Evolutionary conservation across 2,797 vertebrate species (phyloP), one percentile per base, ranked within the genome.

Genomic region (Schizopygopsis malacanthus): DNA sequence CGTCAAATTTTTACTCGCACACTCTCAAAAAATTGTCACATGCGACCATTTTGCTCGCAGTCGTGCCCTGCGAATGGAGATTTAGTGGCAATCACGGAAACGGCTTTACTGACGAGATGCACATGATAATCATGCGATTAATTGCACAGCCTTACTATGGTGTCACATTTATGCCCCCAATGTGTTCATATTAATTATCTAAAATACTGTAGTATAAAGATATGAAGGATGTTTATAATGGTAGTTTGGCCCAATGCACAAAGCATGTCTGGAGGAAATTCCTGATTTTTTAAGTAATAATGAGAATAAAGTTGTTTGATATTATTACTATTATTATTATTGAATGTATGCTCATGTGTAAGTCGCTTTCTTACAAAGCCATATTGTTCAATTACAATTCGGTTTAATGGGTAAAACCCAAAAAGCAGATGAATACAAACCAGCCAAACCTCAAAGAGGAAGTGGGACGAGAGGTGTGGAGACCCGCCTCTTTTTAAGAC

Each of bases 391-490:
- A 67, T 84, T 67, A 18, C 12, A 39, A 43, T 28, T 50, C 0
- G 3, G 43, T 85, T 80, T 43, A 52, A 43, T 45, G 15, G 41
- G 45, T 65, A 73, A 67, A 70, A 81, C 22, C 79, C 43, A 39
- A 50, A 16, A 71, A 33, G n/a, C 12, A 88, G 90, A 92, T 90
- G 84, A 89, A 80, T 87, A 85, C 54, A 77, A 88, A 91, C 52
- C 88, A 87, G 90, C 39, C 77, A 92, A 92, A 91, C 89, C 90
- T 92, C 90, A 82, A 93, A 92, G 91, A 86, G 93, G 92, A 95
- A 95, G 92, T 95, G 91, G 93, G 85, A 92, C 90, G 94, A 93
- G 90, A 87, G 18, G 70, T 1, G 43, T 52, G 67, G 86, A 90
- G 43, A 71, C 52, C 65, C 25, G 1, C 76, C 50, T 25, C 28